Evolutionary conservation across 2,113 vertebrate genomes (phyloP), one percentile per base, ranked within the genome.

Genomic region (Indicator indicator): DNA sequence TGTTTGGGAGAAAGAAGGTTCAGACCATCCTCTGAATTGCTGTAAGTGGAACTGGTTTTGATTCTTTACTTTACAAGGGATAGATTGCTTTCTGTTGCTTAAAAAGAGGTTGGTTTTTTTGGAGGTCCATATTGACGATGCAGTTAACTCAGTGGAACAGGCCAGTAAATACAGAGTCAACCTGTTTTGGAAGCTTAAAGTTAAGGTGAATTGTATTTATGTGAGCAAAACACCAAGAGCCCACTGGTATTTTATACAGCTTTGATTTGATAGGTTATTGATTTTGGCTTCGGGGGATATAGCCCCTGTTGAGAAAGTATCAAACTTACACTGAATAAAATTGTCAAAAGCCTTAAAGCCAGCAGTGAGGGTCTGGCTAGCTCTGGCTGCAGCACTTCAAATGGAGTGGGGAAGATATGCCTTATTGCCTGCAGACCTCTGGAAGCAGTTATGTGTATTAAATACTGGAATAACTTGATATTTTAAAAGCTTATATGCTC

Each of bases 211-310:
- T 86, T 94, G 83, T 75, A 86, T 97, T 98, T 97, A 97, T 94
- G 96, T 90, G 94, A 97, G 82, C 89, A 96, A 94, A 97, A 87
- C 91, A 96, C 96, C 48, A n/a, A 95, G 70, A 93, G 92, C 88
- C 96, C 96, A 92, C 94, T 96, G 97, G 96, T 97, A 91, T 96
- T 97, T 98, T 97, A 97, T 96, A 95, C 95, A 87, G 92, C 94
- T 97, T 97, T 98, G 98, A 98, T 98, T 98, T 97, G 97, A 98
- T 98, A 97, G 96, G 94, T 98, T 98, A 98, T 98, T 98, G 97
- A 98, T 98, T 98, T 98, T 98, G 97, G 98, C 97, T 98, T 95
- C 19, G 11, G 94, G 96, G 90, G 85, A 96, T 95, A 93, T 11
- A 96, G 96, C 94, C 96, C 95, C 88, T 36, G 94, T 97, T 97